phyloP scores from a whole-genome alignment of 2,888 invertebrate species.

The Idaea aversata region DNA sequence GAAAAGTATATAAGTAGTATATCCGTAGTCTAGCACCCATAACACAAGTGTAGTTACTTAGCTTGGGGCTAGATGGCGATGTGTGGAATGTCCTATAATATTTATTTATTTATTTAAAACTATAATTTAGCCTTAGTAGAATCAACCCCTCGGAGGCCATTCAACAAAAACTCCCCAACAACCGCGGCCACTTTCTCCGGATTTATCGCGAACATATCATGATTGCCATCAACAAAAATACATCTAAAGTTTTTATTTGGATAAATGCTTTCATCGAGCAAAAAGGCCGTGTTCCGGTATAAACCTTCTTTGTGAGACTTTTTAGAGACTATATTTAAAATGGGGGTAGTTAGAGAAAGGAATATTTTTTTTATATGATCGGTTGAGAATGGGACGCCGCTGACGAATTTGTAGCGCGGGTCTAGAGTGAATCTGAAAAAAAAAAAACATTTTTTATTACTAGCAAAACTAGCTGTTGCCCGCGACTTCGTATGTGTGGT shows the following conservation, averaged over 20 bases:
- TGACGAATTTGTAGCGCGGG: slow-evolving; percentile 62
- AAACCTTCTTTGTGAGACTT: slow-evolving; percentile 37
- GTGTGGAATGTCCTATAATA: too few relatives aligned
- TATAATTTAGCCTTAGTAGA: slow-evolving; percentile 49
- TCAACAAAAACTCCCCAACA: slow-evolving; percentile 59
- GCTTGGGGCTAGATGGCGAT: too few relatives aligned
- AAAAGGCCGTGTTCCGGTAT: slow-evolving; percentile 42
- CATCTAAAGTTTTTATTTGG: slow-evolving; percentile 44
- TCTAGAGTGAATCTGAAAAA: slow-evolving; percentile 76
- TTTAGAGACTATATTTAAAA: slow-evolving; percentile 42
- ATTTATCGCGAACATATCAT: slow-evolving; percentile 80
- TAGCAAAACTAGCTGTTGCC: too few relatives aligned
- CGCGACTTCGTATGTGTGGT: too few relatives aligned
- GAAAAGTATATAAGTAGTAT: too few relatives aligned
- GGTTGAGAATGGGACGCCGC: slow-evolving; percentile 53
- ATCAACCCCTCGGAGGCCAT: slow-evolving; percentile 48
- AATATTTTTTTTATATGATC: slow-evolving; percentile 53
- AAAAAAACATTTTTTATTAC: too few relatives aligned
- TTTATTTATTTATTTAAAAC: too few relatives aligned
- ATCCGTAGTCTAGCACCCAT: too few relatives aligned
- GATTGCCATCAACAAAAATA: slow-evolving; percentile 70
- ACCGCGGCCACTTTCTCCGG: slow-evolving; percentile 73
- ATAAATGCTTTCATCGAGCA: slow-evolving; percentile 47
- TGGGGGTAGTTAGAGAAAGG: slow-evolving; percentile 43
- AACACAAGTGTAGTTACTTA: too few relatives aligned